A percentile compares a stretch with the other conserved stretches of the same genome.
Conservation (phyloP, 2,888 invertebrate genomes). For the Eupithecia subumbrata region DNA sequence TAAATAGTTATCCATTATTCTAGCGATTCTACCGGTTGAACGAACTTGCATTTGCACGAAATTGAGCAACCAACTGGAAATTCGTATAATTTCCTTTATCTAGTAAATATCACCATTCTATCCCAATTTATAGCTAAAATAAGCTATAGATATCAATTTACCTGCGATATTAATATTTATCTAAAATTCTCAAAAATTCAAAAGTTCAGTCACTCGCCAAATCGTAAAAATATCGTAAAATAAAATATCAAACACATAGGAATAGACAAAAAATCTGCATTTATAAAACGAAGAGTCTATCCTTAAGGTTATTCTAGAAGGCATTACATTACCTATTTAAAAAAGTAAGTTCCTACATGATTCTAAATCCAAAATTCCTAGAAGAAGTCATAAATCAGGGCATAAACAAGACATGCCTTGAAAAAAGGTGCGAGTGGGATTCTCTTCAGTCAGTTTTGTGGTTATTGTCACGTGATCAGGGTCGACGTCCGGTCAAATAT, state of each 20-base stretch:
- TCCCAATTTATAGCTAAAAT: constrained; percentile 1
- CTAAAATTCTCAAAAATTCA: constrained; percentile 7
- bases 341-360: neutral
- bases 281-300: neutral
- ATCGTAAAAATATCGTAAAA: constrained; percentile 27
- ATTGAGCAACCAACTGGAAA: constrained; percentile 32
- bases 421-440: constrained; percentile 44
- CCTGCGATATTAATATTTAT: neutral
- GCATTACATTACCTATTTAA: neutral
- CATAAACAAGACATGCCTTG: constrained; percentile 38
- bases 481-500: constrained; percentile 77
- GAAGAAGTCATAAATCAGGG: constrained; percentile 39
- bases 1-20: constrained; percentile 24
- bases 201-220: constrained; percentile 29
- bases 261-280: neutral
- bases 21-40: constrained; percentile 33
- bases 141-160: neutral
- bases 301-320: constrained; percentile 1
- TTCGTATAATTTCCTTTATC: neutral
- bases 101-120: neutral
- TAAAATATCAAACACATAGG: constrained; percentile 11
- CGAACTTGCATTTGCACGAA: constrained; percentile 38
- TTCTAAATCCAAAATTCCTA: constrained; percentile 23
- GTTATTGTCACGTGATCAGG: constrained; percentile 62
- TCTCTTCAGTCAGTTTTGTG: constrained; percentile 38